Conservation (phyloP, 2,113 vertebrate species). For the Halcyon senegalensis region DNA sequence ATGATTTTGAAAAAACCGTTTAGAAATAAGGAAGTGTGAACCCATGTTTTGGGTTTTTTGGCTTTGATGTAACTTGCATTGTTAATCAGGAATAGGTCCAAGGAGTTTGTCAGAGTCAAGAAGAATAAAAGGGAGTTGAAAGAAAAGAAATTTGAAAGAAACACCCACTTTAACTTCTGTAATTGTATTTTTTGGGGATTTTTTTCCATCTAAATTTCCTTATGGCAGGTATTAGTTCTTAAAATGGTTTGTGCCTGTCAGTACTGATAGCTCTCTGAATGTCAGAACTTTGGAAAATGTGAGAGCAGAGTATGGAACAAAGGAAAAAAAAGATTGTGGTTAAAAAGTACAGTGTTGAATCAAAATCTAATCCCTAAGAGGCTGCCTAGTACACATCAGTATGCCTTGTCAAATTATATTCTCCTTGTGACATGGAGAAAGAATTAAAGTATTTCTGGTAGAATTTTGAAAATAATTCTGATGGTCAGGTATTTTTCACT, state of each 20-base stretch:
- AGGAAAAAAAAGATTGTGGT: neutral
- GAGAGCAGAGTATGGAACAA: neutral
- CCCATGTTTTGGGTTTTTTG: fast-evolving
- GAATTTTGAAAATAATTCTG: neutral
- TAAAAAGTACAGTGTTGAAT: neutral
- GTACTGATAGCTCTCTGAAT: neutral
- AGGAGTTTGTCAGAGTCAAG: neutral
- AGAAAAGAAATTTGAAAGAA: neutral
- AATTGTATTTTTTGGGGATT: neutral
- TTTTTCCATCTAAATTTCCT: neutral
- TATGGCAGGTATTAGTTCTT: neutral
- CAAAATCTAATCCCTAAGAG: neutral
- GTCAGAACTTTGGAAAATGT: neutral
- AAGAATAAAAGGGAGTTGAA: neutral
- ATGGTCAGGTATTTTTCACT: neutral
- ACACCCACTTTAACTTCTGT: neutral
- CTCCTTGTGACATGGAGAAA: neutral
- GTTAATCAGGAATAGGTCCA: neutral
- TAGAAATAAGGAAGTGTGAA: neutral
- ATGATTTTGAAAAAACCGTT: neutral
- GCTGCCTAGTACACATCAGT: neutral
- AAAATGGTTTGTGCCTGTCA: neutral
- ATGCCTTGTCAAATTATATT: neutral
- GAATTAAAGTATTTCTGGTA: neutral
- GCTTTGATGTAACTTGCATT: neutral